These are phyloP conservation scores for Bombus balteatus DNA, from an alignment of 1,140 invertebrate species.

Conservation along the genomic window DNA sequence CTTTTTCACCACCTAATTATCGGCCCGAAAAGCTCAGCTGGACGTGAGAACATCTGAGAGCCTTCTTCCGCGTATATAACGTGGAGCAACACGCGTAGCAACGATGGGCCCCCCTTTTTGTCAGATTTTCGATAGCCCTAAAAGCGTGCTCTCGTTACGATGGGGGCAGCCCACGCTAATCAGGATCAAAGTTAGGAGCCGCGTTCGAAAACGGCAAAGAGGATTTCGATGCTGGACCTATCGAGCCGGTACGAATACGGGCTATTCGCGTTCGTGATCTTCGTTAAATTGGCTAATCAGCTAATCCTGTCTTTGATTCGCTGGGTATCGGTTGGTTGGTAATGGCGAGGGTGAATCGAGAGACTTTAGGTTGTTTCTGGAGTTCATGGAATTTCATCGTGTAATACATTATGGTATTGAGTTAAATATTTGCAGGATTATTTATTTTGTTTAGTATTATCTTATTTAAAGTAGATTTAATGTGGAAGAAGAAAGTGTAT, in stretches of 20 bases:
- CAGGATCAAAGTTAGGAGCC: conserved; percentile 52
- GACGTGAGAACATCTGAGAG: conserved; percentile 46
- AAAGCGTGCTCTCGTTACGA: conserved; percentile 43
- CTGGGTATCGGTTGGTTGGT: background rate
- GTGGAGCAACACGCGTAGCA: conserved; percentile 1
- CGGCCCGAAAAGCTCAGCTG: conserved; percentile 47
- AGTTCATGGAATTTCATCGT: background rate
- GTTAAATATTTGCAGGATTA: background rate
- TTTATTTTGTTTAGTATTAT: background rate
- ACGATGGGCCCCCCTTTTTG: background rate
- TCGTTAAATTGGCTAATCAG: conserved; percentile 41
- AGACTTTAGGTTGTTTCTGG: background rate
- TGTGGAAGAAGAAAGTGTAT: background rate
- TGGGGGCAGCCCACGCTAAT: conserved; percentile 36
- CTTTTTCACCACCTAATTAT: conserved; percentile 43
- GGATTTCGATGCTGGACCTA: conserved; percentile 37
- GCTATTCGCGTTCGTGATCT: conserved; percentile 14
- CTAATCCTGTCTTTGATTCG: conserved; percentile 4
- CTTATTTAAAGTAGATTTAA: too few relatives aligned
- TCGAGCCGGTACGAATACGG: background rate
- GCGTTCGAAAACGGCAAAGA: conserved; percentile 38
- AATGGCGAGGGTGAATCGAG: background rate
- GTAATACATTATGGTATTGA: background rate
- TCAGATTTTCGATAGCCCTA: conserved; percentile 45
- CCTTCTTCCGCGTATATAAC: conserved; percentile 23